These are phyloP conservation scores for Delphinapterus leucas DNA, from an alignment of 2,113 vertebrate species.

Conservation along the genomic window DNA sequence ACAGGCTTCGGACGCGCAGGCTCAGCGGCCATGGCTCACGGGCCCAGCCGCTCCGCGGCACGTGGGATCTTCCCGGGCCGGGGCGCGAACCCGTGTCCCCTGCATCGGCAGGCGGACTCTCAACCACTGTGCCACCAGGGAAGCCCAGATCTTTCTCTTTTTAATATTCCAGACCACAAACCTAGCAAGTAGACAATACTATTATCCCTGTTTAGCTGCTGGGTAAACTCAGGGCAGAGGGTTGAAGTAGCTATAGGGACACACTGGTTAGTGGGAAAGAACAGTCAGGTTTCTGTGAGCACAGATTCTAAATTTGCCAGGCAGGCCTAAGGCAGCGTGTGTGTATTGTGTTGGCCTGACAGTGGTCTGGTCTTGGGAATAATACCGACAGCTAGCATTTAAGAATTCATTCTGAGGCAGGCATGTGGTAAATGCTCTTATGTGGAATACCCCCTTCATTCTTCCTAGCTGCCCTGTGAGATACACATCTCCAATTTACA, in stretches of 20 bases:
- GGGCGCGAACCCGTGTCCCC: too few species aligned
- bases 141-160: background rate
- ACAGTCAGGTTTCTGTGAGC: background rate
- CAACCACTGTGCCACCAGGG: too few species aligned
- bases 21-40: too few species aligned
- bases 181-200: background rate
- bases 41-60: too few species aligned
- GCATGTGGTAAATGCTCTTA: background rate
- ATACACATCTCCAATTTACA: background rate
- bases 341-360: background rate
- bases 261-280: background rate
- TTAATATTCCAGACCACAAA: background rate
- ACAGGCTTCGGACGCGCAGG: too few species aligned
- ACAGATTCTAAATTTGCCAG: background rate
- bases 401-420: background rate
- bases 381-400: background rate
- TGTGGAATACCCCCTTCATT: too few species aligned
- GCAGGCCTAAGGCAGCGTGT: too few species aligned
- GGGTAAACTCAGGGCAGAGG: background rate
- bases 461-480: background rate
- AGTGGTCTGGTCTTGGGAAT: background rate
- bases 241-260: background rate
- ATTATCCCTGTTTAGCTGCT: background rate
- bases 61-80: too few species aligned
- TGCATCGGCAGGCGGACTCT: too few species aligned